Evolutionary conservation across 2,797 vertebrate species (phyloP).

Genomic region (Helicolenus hilgendorfi): DNA sequence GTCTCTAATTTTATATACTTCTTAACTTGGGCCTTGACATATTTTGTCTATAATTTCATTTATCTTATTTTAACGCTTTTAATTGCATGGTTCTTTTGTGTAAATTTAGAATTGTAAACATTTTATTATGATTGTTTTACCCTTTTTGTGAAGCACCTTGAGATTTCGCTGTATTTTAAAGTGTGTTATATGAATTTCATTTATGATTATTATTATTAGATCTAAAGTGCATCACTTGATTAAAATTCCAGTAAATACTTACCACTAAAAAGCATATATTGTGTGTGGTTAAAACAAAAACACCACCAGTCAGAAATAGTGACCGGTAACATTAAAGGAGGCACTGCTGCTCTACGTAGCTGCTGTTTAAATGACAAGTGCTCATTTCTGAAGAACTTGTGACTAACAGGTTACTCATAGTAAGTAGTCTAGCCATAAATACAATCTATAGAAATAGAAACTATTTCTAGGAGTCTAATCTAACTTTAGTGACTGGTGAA

Average conservation of each 20-base stretch:
- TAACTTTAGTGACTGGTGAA: conserved; percentile 23
- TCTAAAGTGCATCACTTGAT: conserved; percentile 1
- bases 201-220: too few species aligned
- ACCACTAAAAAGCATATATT: not conserved
- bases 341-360: not conserved
- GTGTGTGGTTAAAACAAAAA: conserved; percentile 2
- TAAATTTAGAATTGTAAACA: too few species aligned
- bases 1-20: too few species aligned
- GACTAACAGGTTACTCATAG: not conserved
- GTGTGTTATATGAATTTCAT: too few species aligned
- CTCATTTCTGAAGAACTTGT: not conserved
- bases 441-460: too few species aligned
- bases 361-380: not conserved
- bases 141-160: too few species aligned
- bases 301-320: not conserved
- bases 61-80: too few species aligned
- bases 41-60: too few species aligned
- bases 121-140: too few species aligned
- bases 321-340: not conserved
- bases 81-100: too few species aligned
- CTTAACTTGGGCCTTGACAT: too few species aligned
- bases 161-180: too few species aligned
- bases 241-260: not conserved
- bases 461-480: not conserved
- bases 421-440: not conserved